Percentiles rank a stretch among this genome's conserved stretches.
These are phyloP conservation scores for Phataginus tricuspis DNA, from an alignment of 2,797 vertebrate genomes.

Conservation along the genomic window DNA sequence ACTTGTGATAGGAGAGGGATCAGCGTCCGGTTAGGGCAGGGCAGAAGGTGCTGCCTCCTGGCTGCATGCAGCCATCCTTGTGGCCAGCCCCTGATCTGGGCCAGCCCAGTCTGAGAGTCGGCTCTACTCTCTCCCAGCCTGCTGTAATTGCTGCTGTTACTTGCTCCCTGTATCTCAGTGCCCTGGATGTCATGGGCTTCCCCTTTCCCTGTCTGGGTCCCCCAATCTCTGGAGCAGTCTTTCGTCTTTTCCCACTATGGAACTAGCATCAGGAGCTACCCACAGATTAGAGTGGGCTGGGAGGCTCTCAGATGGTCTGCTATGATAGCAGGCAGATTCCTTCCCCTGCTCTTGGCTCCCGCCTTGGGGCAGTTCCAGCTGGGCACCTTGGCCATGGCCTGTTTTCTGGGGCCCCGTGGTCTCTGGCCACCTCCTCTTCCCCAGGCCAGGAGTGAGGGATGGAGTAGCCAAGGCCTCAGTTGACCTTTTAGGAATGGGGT, in stretches of 20 bases:
- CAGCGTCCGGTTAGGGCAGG: not conserved
- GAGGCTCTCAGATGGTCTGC: not conserved
- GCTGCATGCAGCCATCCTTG: not conserved
- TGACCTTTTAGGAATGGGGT: not conserved
- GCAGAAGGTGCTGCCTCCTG: not conserved
- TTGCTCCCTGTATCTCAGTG: not conserved
- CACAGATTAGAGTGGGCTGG: not conserved
- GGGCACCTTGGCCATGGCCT: not conserved
- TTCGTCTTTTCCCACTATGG: not conserved
- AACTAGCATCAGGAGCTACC: not conserved
- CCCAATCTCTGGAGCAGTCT: not conserved
- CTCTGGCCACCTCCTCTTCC: not conserved
- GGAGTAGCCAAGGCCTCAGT: not conserved
- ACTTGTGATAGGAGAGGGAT: not conserved
- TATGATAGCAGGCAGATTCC: not conserved
- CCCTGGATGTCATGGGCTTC: not conserved
- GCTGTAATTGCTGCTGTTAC: not conserved
- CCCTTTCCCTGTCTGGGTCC: not conserved
- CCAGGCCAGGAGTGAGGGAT: not conserved
- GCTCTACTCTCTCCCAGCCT: not conserved
- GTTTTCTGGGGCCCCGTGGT: not conserved
- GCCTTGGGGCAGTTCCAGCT: not conserved
- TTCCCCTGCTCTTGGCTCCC: not conserved
- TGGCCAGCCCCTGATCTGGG: not conserved
- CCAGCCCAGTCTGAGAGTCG: not conserved